Evolutionary conservation across 2,797 vertebrate species (phyloP), one percentile per base, ranked within the genome.

Genomic region (Syngnathus rostellatus): DNA sequence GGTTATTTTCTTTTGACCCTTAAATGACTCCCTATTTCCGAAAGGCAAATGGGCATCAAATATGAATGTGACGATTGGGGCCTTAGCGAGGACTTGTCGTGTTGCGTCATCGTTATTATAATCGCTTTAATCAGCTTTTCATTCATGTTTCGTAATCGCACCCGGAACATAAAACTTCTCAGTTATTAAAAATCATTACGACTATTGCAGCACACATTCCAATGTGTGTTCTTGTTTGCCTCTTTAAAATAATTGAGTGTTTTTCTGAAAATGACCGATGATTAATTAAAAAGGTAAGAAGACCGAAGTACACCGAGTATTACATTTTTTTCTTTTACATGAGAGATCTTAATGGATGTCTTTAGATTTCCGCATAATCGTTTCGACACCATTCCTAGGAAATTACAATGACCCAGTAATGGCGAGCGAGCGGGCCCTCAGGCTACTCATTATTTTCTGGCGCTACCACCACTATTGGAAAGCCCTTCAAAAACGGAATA

Each of bases 101-200:
- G 60, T 40, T 39, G 21, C 3, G 21, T 62, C 60, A 62, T 62
- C 31, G 17, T 8, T 45, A 31, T 8, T 17, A 25, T 45, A 62
- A 62, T 62, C 17, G 60, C 6, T 45, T 62, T 62, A 46, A 46
- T 62, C 14, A 45, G 41, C 60, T 3, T 45, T 61, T 46, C 41
- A 25, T 25, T 31, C 43, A 31, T 17, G 21, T 45, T 8, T 4
- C 21, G 41, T 45, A 9, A 62, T 23, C 21, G 9, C 23, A 25
- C 8, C 55, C 1, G 4, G 31, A 16, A 16, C 25, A 53, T 53
- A 58, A 37, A 37, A 37, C 1, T 2, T 37, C 25, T 62, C 6
- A 7, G 3, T 23, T 62, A 21, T 25, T 8, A 58, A 5, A 58
- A 58, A 37, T 1, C 6, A 62, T 17, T 8, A 17, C 21, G 45